Evolutionary conservation across 1,140 invertebrate species (phyloP).

Genomic region (Ceratina calcarata): DNA sequence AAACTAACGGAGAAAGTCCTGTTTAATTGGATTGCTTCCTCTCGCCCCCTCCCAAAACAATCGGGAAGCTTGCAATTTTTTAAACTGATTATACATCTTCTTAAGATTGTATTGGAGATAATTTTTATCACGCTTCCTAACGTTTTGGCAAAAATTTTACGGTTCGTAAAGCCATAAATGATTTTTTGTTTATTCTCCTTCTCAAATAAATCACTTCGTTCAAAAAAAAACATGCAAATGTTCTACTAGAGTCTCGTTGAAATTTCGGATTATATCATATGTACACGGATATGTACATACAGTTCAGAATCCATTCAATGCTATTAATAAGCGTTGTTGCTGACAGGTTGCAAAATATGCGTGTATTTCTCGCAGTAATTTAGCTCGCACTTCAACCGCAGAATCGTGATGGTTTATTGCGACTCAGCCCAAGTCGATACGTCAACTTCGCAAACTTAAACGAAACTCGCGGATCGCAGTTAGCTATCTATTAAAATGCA

Average conservation of each 20-base stretch:
- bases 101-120: too few species aligned
- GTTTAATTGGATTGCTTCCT: background rate
- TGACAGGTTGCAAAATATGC: slow-evolving; percentile 1
- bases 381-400: background rate
- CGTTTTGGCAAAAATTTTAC: too few species aligned
- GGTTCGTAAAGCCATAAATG: too few species aligned
- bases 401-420: slow-evolving; percentile 6
- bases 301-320: background rate
- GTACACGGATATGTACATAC: background rate
- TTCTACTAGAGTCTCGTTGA: background rate
- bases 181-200: background rate
- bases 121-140: too few species aligned
- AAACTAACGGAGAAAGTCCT: background rate
- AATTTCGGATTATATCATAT: background rate
- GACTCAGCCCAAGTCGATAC: background rate
- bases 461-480: slow-evolving; percentile 30
- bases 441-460: slow-evolving; percentile 34
- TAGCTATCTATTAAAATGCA: slow-evolving; percentile 19
- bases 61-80: too few species aligned
- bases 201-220: background rate
- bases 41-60: too few species aligned
- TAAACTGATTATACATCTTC: too few species aligned
- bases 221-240: background rate
- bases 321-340: background rate
- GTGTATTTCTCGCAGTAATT: background rate